Evolutionary conservation across 2,888 invertebrate genomes (phyloP).

Genomic region (Azorinus chamasolen): DNA sequence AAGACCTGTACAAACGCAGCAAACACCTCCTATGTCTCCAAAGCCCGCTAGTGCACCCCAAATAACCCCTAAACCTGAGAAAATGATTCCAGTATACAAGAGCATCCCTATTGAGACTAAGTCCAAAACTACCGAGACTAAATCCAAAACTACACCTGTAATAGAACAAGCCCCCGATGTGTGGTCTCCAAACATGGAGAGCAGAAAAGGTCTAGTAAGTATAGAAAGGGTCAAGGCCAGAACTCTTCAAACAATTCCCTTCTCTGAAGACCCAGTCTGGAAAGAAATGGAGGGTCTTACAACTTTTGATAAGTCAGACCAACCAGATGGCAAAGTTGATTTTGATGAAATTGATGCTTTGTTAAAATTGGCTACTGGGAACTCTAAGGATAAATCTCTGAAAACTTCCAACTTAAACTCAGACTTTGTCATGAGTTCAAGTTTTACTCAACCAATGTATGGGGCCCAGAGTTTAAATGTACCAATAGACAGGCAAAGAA

Average conservation of each 20-base stretch:
- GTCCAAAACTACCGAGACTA: constrained; percentile 5
- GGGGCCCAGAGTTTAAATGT: constrained; percentile 33
- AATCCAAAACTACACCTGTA: not conserved
- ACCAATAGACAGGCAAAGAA: constrained; percentile 1
- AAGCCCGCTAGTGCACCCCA: not conserved
- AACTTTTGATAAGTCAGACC: constrained; percentile 70
- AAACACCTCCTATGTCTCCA: constrained; percentile 15
- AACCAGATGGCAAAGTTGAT: constrained; percentile 34
- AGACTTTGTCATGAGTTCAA: constrained; percentile 39
- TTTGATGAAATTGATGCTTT: constrained; percentile 64
- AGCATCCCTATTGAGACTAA: constrained; percentile 6
- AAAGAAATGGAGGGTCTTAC: constrained; percentile 82
- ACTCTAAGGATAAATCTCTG: constrained; percentile 10
- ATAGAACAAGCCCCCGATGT: constrained; percentile 61
- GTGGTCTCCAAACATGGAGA: constrained; percentile 82
- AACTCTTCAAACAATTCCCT: constrained; percentile 82
- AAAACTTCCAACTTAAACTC: constrained; percentile 14
- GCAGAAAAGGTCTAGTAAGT: constrained; percentile 78
- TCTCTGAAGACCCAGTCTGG: constrained; percentile 83
- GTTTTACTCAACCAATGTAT: constrained; percentile 16
- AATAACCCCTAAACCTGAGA: constrained; percentile 41
- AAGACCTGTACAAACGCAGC: not conserved
- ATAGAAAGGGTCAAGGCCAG: constrained; percentile 81
- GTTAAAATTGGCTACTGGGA: constrained; percentile 55
- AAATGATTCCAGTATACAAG: constrained; percentile 8